Conservation (phyloP, 1,140 invertebrate species). For the Calliphora vicina region DNA sequence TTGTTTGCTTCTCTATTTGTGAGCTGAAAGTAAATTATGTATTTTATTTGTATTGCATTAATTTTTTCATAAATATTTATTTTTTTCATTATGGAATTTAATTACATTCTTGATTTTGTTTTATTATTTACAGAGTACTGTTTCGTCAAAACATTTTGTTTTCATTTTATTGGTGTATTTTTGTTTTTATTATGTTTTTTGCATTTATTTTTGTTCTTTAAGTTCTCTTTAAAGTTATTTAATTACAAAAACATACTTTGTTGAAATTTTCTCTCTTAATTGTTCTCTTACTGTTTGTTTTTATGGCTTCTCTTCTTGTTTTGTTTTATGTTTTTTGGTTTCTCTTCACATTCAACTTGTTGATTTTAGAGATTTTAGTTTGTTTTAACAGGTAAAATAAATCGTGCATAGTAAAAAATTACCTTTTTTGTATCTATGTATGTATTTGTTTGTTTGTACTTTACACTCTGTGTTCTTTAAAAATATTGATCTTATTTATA, state of each 20-base stretch:
- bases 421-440: no score
- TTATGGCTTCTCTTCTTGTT: neutral
- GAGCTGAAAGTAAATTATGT: neutral
- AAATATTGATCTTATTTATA: no score
- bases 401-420: no score
- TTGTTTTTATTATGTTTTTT: slow-evolving; percentile 35
- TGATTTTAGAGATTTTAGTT: neutral
- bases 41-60: neutral
- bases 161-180: slow-evolving; percentile 11
- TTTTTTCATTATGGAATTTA: neutral
- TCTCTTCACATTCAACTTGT: neutral
- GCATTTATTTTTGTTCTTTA: slow-evolving; percentile 18
- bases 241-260: neutral
- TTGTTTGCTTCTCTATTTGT: neutral
- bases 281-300: neutral
- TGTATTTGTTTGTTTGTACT: no score
- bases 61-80: neutral
- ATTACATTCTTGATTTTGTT: neutral
- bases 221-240: neutral
- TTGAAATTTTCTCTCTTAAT: neutral
- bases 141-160: slow-evolving; percentile 35
- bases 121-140: slow-evolving; percentile 19
- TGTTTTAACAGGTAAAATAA: neutral
- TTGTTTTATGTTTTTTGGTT: neutral
- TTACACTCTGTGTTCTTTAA: no score